A percentile compares a stretch with the other conserved stretches of the same genome.
Conservation (phyloP, 2,113 vertebrate species). For the Pterophyllum scalare region DNA sequence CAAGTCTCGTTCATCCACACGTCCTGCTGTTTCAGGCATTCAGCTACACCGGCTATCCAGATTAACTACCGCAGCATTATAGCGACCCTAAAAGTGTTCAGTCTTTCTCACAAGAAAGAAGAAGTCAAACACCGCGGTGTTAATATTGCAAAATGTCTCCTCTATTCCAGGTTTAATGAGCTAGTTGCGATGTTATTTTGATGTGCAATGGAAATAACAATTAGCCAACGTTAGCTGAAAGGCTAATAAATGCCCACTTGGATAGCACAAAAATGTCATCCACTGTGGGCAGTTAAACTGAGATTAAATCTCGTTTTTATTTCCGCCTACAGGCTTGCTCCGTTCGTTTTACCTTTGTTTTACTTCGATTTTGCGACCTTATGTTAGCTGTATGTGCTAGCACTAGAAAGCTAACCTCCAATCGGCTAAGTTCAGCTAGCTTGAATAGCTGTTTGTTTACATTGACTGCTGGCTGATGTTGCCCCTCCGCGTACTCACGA, state of each 20-base stretch:
- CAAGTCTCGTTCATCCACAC: constrained; percentile 30
- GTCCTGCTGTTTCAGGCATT: constrained; percentile 10
- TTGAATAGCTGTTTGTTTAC: constrained; percentile 68
- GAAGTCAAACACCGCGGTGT: neutral
- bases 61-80: neutral
- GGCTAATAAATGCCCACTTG: constrained; percentile 13
- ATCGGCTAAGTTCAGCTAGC: constrained; percentile 59
- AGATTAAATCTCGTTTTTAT: neutral
- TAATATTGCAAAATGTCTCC: neutral
- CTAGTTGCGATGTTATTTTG: neutral
- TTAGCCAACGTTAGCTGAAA: constrained; percentile 33
- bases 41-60: neutral
- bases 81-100: neutral
- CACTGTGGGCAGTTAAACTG: too few relatives aligned
- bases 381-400: constrained; percentile 47
- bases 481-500: too few relatives aligned
- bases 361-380: neutral
- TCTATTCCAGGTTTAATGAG: neutral
- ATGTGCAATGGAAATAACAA: constrained; percentile 6
- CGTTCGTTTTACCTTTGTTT: neutral
- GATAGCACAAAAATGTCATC: constrained; percentile 4
- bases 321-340: neutral
- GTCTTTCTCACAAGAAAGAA: neutral
- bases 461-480: constrained; percentile 18
- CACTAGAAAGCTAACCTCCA: constrained; percentile 43